Evolutionary conservation across 2,113 vertebrate genomes (phyloP).

Genomic region (Alectura lathami): DNA sequence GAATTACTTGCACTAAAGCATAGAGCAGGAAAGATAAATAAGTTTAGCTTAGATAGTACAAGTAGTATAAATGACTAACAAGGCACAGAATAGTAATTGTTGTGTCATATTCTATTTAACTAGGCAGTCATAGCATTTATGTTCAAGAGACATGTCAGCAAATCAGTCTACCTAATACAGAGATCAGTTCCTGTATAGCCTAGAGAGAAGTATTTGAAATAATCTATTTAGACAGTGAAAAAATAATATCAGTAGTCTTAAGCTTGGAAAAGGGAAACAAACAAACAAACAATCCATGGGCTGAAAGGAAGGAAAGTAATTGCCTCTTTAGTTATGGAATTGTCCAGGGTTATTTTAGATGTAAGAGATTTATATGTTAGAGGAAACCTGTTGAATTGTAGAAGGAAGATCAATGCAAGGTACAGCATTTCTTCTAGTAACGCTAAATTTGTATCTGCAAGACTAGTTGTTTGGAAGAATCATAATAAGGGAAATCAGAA

Average conservation of each 20-base stretch:
- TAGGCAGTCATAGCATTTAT: neutral
- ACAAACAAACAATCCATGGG: rapidly evolving
- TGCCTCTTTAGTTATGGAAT: neutral
- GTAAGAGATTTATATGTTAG: neutral
- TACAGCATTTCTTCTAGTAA: neutral
- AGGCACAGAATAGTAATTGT: neutral
- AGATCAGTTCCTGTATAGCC: neutral
- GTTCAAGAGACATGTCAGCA: neutral
- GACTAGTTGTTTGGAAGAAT: neutral
- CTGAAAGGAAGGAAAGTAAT: neutral
- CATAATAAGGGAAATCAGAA: neutral
- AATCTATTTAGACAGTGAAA: neutral
- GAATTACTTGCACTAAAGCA: neutral
- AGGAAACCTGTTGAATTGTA: neutral
- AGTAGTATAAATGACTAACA: neutral
- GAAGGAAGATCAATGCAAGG: neutral
- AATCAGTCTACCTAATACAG: neutral
- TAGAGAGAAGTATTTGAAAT: neutral
- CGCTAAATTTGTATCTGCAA: neutral
- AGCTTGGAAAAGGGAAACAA: neutral
- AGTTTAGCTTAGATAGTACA: neutral
- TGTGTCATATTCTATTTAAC: neutral
- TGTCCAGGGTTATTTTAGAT: neutral
- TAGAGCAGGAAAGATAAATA: neutral
- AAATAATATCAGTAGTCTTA: neutral